A percentile compares a stretch with the other conserved stretches of the same genome.
phyloP scores from a whole-genome alignment of 2,888 invertebrate genomes.

The Meliscaeva auricollis region DNA sequence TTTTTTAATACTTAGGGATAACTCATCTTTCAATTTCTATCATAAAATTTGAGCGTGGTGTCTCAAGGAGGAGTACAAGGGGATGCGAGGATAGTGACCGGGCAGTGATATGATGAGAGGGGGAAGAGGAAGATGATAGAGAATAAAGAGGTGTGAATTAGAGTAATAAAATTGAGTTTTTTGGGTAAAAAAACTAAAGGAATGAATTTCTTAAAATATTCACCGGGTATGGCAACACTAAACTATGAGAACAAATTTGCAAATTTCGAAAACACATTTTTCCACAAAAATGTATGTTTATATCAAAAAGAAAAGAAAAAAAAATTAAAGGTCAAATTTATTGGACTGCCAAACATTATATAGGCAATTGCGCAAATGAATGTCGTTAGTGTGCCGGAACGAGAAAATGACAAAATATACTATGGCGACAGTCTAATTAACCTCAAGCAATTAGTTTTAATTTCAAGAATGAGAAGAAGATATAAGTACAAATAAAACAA shows the following conservation, averaged over 20 bases:
- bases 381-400: conserved; percentile 40
- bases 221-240: too few relatives aligned
- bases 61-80: too few relatives aligned
- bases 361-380: conserved; percentile 43
- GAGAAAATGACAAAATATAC: conserved; percentile 32
- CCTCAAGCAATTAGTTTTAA: conserved; percentile 66
- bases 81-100: too few relatives aligned
- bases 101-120: too few relatives aligned
- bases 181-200: conserved; percentile 2
- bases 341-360: conserved; percentile 30
- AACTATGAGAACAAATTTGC: not conserved
- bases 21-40: too few relatives aligned
- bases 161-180: too few relatives aligned
- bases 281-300: conserved; percentile 14
- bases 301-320: not conserved
- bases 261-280: conserved; percentile 13
- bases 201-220: too few relatives aligned
- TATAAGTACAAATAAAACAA: not conserved
- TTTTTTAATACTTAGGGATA: too few relatives aligned
- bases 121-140: too few relatives aligned
- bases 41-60: too few relatives aligned
- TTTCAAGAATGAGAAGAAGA: conserved; percentile 40
- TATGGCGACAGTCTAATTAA: conserved; percentile 66
- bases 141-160: too few relatives aligned
- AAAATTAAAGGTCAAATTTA: conserved; percentile 49